phyloP scores from a whole-genome alignment of 2,797 vertebrate genomes.

The Chloroceryle amazona region DNA sequence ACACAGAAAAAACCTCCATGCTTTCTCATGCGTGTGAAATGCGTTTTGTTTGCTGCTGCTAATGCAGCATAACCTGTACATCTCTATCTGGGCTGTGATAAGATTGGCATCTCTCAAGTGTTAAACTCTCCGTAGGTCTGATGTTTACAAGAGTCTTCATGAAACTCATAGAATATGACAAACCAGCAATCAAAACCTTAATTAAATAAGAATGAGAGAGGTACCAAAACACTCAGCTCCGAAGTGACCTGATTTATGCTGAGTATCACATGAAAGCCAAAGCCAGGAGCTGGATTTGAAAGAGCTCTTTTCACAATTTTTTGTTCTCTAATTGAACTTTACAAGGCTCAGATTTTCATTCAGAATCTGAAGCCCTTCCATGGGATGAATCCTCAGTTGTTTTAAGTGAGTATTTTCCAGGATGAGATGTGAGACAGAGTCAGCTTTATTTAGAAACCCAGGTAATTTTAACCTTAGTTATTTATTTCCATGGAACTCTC shows the following conservation, averaged over 20 bases:
- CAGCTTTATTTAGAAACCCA: background rate
- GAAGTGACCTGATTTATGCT: background rate
- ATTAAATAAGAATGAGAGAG: background rate
- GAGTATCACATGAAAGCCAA: background rate
- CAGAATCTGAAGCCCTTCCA: background rate
- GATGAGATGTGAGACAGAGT: background rate
- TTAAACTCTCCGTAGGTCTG: background rate
- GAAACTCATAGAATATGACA: background rate
- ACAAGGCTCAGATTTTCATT: background rate
- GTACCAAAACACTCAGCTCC: background rate
- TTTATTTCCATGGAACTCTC: background rate
- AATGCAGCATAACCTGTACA: background rate
- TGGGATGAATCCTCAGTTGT: background rate
- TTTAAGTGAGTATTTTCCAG: background rate
- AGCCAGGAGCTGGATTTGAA: background rate
- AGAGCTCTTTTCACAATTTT: background rate
- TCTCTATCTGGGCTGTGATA: background rate
- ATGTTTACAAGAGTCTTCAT: background rate
- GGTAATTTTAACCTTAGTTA: background rate
- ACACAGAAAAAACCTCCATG: background rate
- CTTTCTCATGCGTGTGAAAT: background rate
- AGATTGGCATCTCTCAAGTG: background rate
- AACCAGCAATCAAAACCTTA: background rate
- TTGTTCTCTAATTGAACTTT: background rate
- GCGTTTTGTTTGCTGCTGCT: background rate